Conservation (phyloP, 2,888 invertebrate genomes). For the Leucania comma region DNA sequence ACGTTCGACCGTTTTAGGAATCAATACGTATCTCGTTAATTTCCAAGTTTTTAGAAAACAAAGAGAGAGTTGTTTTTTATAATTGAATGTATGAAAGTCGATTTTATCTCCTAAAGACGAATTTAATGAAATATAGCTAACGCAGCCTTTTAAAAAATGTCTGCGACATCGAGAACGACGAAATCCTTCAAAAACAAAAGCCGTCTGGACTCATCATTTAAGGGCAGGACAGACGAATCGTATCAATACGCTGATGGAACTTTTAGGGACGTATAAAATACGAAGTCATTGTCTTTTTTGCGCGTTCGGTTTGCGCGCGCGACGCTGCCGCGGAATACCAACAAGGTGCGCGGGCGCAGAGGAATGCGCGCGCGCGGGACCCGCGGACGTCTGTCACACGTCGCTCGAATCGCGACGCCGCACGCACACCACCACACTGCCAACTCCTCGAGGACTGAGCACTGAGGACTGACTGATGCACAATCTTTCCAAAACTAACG, state of each 20-base stretch:
- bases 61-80: conserved; percentile 25
- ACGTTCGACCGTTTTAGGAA: conserved; percentile 21
- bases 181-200: conserved; percentile 77
- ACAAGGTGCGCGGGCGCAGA: conserved; percentile 78
- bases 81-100: conserved; percentile 48
- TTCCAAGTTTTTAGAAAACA: conserved; percentile 28
- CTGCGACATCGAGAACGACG: conserved; percentile 69
- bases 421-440: conserved; percentile 26
- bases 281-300: conserved; percentile 88
- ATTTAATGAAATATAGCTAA: conserved; percentile 59
- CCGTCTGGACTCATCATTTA: conserved; percentile 74
- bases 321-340: conserved; percentile 83
- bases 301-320: conserved; percentile 82
- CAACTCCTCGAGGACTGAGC: not conserved
- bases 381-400: conserved; percentile 65
- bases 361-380: conserved; percentile 68
- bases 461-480: conserved; percentile 57
- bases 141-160: conserved; percentile 67
- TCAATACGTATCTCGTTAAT: conserved; percentile 28
- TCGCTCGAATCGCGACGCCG: conserved; percentile 61
- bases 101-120: conserved; percentile 59
- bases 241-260: conserved; percentile 86
- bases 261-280: conserved; percentile 88
- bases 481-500: conserved; percentile 68
- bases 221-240: conserved; percentile 76